These are phyloP conservation scores for Formica exsecta DNA, from an alignment of 1,140 invertebrate species.

Conservation along the genomic window DNA sequence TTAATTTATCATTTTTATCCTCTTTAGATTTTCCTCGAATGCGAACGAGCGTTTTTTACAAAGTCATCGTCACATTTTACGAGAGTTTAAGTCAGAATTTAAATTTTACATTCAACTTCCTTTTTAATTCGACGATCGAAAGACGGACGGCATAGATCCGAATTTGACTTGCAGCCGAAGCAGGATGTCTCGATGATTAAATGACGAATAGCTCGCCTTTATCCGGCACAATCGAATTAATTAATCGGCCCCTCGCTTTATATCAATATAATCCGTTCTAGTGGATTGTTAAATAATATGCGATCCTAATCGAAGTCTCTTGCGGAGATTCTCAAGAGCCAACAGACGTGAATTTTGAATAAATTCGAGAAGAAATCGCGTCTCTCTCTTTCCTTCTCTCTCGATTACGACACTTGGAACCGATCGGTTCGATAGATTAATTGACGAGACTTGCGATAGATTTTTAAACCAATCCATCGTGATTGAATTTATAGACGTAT, in stretches of 20 bases:
- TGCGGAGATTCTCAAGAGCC: slow-evolving; percentile 10
- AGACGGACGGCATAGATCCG: not conserved
- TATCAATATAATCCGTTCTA: slow-evolving; percentile 57
- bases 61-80: not conserved
- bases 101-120: not conserved
- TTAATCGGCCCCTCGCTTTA: slow-evolving; percentile 50
- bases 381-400: not conserved
- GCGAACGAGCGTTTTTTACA: not conserved
- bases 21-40: not conserved
- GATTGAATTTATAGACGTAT: slow-evolving; percentile 42
- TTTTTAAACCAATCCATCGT: slow-evolving; percentile 42
- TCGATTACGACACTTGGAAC: not conserved
- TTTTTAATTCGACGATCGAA: not conserved
- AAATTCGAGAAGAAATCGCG: slow-evolving; percentile 26
- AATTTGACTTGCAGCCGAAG: slow-evolving; percentile 10
- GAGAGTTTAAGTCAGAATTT: not conserved
- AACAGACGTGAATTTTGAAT: slow-evolving; percentile 58
- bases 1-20: slow-evolving; percentile 31
- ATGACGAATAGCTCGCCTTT: slow-evolving; percentile 31
- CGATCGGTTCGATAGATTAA: slow-evolving; percentile 48
- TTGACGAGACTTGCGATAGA: slow-evolving; percentile 48
- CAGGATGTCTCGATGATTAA: slow-evolving; percentile 56
- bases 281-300: slow-evolving; percentile 66
- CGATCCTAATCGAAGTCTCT: slow-evolving; percentile 53
- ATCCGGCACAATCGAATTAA: slow-evolving; percentile 67